Evolutionary conservation across 2,113 vertebrate species (phyloP), one percentile per base, ranked within the genome.

Genomic region (Passer montanus): DNA sequence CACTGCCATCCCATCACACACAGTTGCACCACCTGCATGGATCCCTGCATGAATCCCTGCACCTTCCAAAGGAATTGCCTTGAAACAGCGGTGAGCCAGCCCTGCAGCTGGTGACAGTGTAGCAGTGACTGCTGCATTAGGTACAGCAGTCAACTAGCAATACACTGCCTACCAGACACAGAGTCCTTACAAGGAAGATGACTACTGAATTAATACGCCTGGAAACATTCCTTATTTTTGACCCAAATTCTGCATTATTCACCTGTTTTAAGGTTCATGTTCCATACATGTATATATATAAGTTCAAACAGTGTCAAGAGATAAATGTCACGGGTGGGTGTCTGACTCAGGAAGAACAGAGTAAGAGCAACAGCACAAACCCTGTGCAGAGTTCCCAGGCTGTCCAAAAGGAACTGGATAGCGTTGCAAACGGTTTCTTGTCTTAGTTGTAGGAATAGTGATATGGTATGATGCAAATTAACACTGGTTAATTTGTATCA

Each of bases 1-100:
- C 99, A 99, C 98, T 99, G 99, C 99, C 99, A 90, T 84, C 98
- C 95, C 94, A 94, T 98, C 98, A 95, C 98, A 97, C 98, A 97
- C 93, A 91, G 83, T 46, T 8, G 21, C 39, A 53, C 17, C 27
- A 41, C 26, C n/a, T 55, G 15, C 15, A 15, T 0, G 0, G 46
- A 46, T 35, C 70, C 31, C 73, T 58, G 52, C 55, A 39, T 7
- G 8, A 88, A 49, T 27, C 33, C 53, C 30, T 35, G 28, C 17
- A 30, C 3, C 27, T 70, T 58, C n/a, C 21, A 14, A 15, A 67
- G 56, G 37, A 66, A 19, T 11, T 1, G 1, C 43, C 43, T 27
- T 19, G 20, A 15, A 66, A 41, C 30, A 56, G 41, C 0, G 1
- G 39, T 9, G 85, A 86, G 33, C 52, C 73, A 41, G 41, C 55